phyloP scores from a whole-genome alignment of 2,888 invertebrate genomes.

The Rhodophaea formosa region DNA sequence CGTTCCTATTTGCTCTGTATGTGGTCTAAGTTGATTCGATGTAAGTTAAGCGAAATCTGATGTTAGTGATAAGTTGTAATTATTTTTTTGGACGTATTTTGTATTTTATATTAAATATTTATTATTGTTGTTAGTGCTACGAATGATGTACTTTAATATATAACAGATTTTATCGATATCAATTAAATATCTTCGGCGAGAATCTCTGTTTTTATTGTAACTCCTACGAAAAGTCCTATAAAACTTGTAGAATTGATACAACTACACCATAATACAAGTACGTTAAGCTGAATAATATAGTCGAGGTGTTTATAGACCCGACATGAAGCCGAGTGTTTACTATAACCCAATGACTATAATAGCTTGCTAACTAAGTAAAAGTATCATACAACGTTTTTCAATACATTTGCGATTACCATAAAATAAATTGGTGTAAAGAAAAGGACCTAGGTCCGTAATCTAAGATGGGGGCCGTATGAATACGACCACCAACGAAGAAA shows the following conservation, averaged over 20 bases:
- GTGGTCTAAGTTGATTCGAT: background rate
- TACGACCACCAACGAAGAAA: too few relatives aligned
- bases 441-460: too few relatives aligned
- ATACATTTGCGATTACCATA: too few relatives aligned
- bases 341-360: too few relatives aligned
- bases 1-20: background rate
- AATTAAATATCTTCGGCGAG: slow-evolving; percentile 62
- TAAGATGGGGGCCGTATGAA: too few relatives aligned
- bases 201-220: background rate
- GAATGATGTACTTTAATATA: slow-evolving; percentile 36
- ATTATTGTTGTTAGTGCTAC: slow-evolving; percentile 53
- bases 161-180: slow-evolving; percentile 49
- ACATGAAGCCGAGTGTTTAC: too few relatives aligned
- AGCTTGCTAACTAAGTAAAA: too few relatives aligned
- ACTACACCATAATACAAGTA: too few relatives aligned
- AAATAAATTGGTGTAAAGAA: too few relatives aligned
- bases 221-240: background rate
- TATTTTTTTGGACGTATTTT: slow-evolving; percentile 54
- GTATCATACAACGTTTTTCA: too few relatives aligned
- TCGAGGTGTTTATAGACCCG: too few relatives aligned
- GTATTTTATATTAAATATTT: slow-evolving; percentile 49
- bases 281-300: too few relatives aligned
- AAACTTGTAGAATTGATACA: background rate
- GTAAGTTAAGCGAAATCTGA: slow-evolving; percentile 19
- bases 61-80: slow-evolving; percentile 37